Conservation (phyloP, 2,797 vertebrate genomes). For the Falco novaeseelandiae region DNA sequence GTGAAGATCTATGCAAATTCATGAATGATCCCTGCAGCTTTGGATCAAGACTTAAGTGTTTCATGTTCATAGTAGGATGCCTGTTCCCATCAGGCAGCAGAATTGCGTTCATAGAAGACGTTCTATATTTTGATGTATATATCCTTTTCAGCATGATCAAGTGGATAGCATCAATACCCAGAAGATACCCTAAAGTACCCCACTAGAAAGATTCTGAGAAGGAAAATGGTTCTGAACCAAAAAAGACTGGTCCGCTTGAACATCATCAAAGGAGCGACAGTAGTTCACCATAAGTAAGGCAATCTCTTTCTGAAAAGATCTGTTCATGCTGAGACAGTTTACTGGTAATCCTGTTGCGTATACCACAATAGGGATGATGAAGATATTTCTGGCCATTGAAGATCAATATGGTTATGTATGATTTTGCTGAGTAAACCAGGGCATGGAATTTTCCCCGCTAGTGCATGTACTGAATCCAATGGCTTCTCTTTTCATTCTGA, state of each 20-base stretch:
- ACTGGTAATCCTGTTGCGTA: background rate
- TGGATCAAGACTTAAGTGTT: background rate
- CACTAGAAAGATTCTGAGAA: background rate
- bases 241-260: background rate
- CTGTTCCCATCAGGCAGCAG: background rate
- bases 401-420: rapidly evolving
- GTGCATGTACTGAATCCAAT: background rate
- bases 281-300: background rate
- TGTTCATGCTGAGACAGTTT: background rate
- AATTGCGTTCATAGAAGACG: background rate
- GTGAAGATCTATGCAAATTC: background rate
- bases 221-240: background rate
- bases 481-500: background rate
- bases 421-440: background rate
- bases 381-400: background rate
- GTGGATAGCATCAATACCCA: background rate
- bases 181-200: background rate
- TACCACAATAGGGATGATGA: background rate
- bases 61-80: background rate
- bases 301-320: background rate
- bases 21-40: background rate
- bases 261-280: background rate
- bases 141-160: background rate
- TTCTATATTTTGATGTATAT: background rate
- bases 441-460: background rate